Evolutionary conservation across 2,113 vertebrate species (phyloP), one percentile per base, ranked within the genome.

Genomic region (Aptenodytes forsteri): DNA sequence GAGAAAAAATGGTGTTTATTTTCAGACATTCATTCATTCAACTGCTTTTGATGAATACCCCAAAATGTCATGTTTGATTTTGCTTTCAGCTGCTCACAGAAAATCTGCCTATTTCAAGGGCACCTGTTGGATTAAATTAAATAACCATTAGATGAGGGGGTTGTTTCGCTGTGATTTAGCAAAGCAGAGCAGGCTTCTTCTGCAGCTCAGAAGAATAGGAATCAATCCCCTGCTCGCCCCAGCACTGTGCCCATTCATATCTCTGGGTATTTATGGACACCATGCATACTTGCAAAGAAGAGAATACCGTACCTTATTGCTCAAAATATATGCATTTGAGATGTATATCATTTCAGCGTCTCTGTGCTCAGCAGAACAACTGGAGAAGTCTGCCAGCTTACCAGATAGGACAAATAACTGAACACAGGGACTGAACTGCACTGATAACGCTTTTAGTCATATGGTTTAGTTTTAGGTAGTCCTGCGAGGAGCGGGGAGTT

Each of bases 81-180:
- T 61, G 58, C 86, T 73, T 85, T 91, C 62, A 59, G 78, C 56
- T 70, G 91, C 93, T 88, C 55, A 19, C 36, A 82, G 46, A 92
- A 94, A 89, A 92, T 52, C 66, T 90, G 46, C 67, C 65, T 93
- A 42, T 73, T 93, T 64, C 82, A 81, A 77, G 42, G 46, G 66
- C 50, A 93, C 61, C 50, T 83, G 72, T 50, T 89, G 55, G 44
- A 87, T 89, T 71, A 86, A 92, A 83, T 93, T 84, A 91, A 96
- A 78, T 89, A 90, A 75, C 80, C 50, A 52, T 82, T 90, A 78
- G 46, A 79, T 32, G 38, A 86, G 61, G 26, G 5, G 10, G 34
- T 78, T 86, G 42, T 88, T 96, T 93, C 64, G 75, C 29, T 64
- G 72, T 70, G 42, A 78, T 83, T 92, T 89, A 85, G 71, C 27